Evolutionary conservation across 1,140 invertebrate species (phyloP).

Genomic region (Portunus trituberculatus): DNA sequence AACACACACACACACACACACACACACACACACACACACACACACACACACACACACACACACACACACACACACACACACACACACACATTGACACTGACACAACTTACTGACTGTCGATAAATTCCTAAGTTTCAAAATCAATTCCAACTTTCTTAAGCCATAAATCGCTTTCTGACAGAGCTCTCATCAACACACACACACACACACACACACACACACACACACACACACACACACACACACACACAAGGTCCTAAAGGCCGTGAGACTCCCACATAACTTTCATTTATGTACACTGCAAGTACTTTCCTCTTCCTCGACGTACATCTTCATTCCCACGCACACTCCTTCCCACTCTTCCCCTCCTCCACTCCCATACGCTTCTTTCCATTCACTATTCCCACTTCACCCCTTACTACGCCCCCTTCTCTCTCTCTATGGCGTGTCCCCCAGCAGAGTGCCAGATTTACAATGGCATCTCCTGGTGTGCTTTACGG

Average conservation of each 20-base stretch:
- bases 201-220: background rate
- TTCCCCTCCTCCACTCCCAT: no score
- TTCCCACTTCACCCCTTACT: background rate
- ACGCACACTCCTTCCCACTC: background rate
- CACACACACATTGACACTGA: background rate
- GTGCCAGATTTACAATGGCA: no score
- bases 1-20: background rate
- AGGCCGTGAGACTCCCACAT: background rate
- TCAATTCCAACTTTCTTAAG: no score
- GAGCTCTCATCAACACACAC: no score
- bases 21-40: constrained; percentile 41
- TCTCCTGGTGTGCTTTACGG: no score
- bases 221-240: constrained; percentile 20
- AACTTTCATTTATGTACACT: constrained; percentile 15
- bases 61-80: constrained; percentile 45
- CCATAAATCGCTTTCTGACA: background rate
- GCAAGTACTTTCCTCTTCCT: background rate
- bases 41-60: constrained; percentile 45
- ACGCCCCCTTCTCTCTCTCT: background rate
- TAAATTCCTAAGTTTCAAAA: background rate
- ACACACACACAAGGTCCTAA: background rate
- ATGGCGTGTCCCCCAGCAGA: no score
- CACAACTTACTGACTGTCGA: background rate
- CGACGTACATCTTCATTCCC: background rate
- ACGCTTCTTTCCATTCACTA: no score